Percentiles rank a stretch among this genome's conserved stretches.
phyloP scores from a whole-genome alignment of 2,888 invertebrate species.

The Fragum whitleyi region DNA sequence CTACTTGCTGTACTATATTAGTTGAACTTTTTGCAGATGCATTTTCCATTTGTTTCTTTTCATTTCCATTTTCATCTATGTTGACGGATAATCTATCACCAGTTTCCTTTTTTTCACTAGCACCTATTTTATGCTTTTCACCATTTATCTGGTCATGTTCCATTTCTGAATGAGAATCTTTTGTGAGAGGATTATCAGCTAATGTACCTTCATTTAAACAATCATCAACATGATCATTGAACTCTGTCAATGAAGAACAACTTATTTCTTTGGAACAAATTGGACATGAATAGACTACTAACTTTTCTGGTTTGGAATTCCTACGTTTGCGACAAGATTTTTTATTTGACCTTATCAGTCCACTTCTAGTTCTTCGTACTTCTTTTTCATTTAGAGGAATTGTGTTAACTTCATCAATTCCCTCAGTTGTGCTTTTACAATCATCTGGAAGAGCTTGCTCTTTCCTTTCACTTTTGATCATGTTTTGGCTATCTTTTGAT shows the following conservation, averaged over 20 bases:
- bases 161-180: neutral
- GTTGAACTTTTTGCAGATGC: neutral
- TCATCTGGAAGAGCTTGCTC: too few relatives aligned
- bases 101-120: neutral
- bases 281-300: conserved; percentile 68
- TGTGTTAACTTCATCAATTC: too few relatives aligned
- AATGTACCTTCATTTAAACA: conserved; percentile 61
- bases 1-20: neutral
- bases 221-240: conserved; percentile 76
- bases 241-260: conserved; percentile 65
- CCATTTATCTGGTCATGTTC: neutral
- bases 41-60: neutral
- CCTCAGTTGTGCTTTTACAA: too few relatives aligned
- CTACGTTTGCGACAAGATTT: conserved; percentile 22
- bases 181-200: neutral
- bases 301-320: conserved; percentile 18
- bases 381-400: neutral
- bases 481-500: too few relatives aligned
- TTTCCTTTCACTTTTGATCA: too few relatives aligned
- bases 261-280: conserved; percentile 66
- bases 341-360: conserved; percentile 31
- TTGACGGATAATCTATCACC: neutral
- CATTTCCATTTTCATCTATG: neutral
- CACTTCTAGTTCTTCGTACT: conserved; percentile 48
- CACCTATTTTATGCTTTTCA: neutral